Evolutionary conservation across 1,140 invertebrate genomes (phyloP).

Genomic region (Neodiprion lecontei): DNA sequence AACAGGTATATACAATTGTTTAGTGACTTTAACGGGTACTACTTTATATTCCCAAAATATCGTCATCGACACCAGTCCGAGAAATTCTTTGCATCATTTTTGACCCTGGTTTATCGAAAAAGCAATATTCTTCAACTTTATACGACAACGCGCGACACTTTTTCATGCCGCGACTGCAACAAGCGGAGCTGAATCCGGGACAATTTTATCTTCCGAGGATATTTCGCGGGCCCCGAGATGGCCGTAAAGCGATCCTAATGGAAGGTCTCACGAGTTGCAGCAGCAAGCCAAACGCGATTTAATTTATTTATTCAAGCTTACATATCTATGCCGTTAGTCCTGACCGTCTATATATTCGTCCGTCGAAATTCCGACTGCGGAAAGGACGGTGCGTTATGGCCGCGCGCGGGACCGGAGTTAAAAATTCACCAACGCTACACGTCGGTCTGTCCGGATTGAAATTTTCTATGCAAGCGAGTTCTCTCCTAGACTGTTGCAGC

Average conservation of each 20-base stretch:
- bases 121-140: no score
- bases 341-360: background rate
- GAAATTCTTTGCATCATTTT: no score
- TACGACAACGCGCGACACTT: no score
- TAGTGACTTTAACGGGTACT: no score
- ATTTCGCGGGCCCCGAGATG: background rate
- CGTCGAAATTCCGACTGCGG: no score
- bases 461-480: background rate
- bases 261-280: background rate
- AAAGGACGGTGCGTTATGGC: no score
- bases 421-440: background rate
- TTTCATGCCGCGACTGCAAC: no score
- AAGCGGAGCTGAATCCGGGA: no score
- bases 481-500: background rate
- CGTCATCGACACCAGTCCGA: no score
- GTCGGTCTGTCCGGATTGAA: background rate
- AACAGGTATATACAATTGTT: no score
- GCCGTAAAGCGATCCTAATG: background rate
- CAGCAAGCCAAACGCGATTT: background rate
- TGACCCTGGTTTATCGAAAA: no score
- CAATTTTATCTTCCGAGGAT: background rate
- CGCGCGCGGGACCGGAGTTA: background rate
- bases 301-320: slow-evolving; percentile 2
- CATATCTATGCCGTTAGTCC: background rate
- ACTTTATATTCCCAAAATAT: no score